Base-by-base conservation (phyloP, 2,113 vertebrate genomes). In the Eleginops maclovinus region DNA sequence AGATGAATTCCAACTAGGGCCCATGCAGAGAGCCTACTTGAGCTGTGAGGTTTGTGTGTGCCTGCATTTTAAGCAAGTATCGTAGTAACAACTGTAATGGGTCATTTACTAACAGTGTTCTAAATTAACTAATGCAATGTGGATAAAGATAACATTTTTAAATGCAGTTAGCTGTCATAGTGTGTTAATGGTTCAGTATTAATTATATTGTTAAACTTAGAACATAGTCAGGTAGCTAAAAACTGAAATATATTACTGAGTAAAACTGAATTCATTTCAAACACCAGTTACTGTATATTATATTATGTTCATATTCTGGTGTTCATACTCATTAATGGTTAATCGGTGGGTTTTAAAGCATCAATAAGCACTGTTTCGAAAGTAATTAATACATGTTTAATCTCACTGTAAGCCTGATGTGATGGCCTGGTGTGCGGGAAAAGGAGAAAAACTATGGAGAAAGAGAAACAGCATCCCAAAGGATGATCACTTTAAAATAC, bases 1-100 rank as follows among this genome's bases (percentile, higher is more conserved):
- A 80, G 82, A 90, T 87, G 84, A 92, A 90, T 88, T 85, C 87
- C 92, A 86, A 89, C 62, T 79, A 79, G 55, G 84, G 78, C 80
- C 64, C 79, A 74, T 73, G 77, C 49, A 82, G 31, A 19, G 53
- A 66, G 64, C 83, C 83, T 79, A 86, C 66, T 65, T 44, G 44
- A 63, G 69, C 50, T 50, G 58, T 53, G 47, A 41, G 26, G 43
- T 70, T 79, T 43, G 2, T 69, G 31, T 36, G 51, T 66, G 69
- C 16, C 49, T 49, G 17, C 36, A 44, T 62, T 84, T 66, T 50
- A 9, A 43, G 40, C 12, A 63, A 28, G 11, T 68, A 17, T 31
- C 13, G 1, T 43, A 46, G n/a, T 22, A 1, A 64, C 1, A n/a
- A 16, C 19, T 47, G 15, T 19, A 19, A 62, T 16, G 22, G 6